Percentiles rank a stretch among this genome's conserved stretches.
phyloP scores from a whole-genome alignment of 2,888 invertebrate species.

The Taenaris catops region DNA sequence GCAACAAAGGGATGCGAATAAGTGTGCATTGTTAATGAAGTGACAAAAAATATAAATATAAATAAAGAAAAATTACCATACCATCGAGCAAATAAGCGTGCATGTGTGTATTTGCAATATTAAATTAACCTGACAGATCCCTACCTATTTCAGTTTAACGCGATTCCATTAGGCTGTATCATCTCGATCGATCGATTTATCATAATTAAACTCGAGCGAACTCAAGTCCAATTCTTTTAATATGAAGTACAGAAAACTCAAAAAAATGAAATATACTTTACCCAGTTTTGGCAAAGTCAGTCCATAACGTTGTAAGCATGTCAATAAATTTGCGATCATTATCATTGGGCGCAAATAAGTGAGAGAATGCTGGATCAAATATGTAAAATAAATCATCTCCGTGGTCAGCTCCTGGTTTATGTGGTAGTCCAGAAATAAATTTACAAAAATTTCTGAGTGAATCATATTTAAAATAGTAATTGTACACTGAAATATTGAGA shows the following conservation, averaged over 20 bases:
- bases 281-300: conserved; percentile 37
- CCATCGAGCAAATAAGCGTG: background rate
- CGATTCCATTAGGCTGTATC: too few species aligned
- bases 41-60: background rate
- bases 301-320: conserved; percentile 33
- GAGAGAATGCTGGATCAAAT: conserved; percentile 27
- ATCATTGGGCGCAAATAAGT: conserved; percentile 16
- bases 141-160: too few species aligned
- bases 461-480: conserved; percentile 38
- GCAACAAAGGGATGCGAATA: too few species aligned
- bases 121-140: too few species aligned
- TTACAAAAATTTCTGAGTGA: conserved; percentile 35
- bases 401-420: conserved; percentile 31
- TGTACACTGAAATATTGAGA: conserved; percentile 26
- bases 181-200: too few species aligned
- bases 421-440: conserved; percentile 22
- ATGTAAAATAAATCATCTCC: conserved; percentile 35
- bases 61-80: too few species aligned
- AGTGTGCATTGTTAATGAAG: too few species aligned
- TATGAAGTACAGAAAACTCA: too few species aligned
- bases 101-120: too few species aligned
- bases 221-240: background rate
- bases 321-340: conserved; percentile 28
- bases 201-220: background rate
- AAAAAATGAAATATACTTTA: conserved; percentile 20